Percentiles rank a stretch among this genome's conserved stretches.
phyloP scores from a whole-genome alignment of 2,797 vertebrate genomes.

The Cossypha heuglini region DNA sequence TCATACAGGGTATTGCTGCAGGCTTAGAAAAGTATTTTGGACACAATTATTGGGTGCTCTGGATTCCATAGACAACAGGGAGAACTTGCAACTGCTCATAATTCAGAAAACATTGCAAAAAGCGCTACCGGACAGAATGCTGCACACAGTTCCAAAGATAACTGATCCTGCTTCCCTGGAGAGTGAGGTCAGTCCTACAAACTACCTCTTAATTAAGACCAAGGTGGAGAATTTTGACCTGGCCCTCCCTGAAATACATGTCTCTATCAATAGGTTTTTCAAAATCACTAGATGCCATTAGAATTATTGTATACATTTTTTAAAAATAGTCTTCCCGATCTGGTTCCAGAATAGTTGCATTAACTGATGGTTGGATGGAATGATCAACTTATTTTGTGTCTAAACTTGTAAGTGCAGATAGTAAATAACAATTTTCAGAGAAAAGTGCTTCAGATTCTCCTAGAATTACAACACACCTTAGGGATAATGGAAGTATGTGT shows the following conservation, averaged over 20 bases:
- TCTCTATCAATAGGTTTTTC: not conserved
- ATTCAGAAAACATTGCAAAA: not conserved
- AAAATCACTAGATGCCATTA: not conserved
- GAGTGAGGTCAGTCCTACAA: not conserved
- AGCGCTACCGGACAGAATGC: rapidly evolving
- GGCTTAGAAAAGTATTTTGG: not conserved
- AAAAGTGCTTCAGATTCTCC: not conserved
- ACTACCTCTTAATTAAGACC: not conserved
- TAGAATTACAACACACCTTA: not conserved
- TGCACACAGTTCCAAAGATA: not conserved
- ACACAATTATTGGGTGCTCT: not conserved
- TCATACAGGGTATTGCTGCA: not conserved
- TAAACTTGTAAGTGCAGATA: not conserved
- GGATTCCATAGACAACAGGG: not conserved
- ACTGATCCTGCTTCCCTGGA: not conserved
- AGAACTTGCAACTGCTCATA: not conserved
- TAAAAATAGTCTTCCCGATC: not conserved
- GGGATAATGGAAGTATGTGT: not conserved
- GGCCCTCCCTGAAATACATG: not conserved
- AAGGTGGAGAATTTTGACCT: not conserved
- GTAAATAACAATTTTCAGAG: not conserved
- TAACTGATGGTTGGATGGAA: not conserved
- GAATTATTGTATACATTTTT: not conserved
- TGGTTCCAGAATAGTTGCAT: not conserved
- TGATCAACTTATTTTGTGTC: not conserved